These are phyloP conservation scores for Nanorana parkeri DNA, from an alignment of 2,113 vertebrate genomes.

Conservation along the genomic window DNA sequence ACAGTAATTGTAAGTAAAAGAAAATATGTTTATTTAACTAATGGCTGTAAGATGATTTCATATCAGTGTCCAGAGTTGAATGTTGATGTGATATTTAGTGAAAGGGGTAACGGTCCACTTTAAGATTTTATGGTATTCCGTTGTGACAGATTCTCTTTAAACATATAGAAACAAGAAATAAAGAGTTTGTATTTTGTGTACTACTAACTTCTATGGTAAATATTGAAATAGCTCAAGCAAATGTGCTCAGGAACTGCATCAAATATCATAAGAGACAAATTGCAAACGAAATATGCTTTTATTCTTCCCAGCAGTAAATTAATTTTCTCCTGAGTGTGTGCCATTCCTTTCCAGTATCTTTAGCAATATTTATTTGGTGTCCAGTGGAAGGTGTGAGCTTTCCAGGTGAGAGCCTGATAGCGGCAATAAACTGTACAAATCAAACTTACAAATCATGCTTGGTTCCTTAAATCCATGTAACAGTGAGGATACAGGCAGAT, in stretches of 20 bases:
- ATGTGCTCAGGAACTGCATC: not conserved
- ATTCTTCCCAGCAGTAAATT: not conserved
- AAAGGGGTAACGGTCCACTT: too few relatives aligned
- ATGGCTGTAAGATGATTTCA: too few relatives aligned
- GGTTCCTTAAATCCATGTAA: slow-evolving; percentile 16
- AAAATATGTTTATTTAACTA: too few relatives aligned
- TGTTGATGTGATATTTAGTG: too few relatives aligned
- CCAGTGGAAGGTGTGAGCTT: slow-evolving; percentile 14
- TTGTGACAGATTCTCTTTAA: too few relatives aligned
- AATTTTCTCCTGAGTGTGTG: not conserved
- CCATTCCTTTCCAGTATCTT: not conserved
- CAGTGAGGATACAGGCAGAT: slow-evolving; percentile 10
- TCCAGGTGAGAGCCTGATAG: slow-evolving; percentile 4
- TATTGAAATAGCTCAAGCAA: too few relatives aligned
- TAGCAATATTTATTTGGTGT: slow-evolving; percentile 24
- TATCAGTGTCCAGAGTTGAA: too few relatives aligned
- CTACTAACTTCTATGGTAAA: too few relatives aligned
- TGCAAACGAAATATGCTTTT: not conserved
- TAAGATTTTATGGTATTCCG: too few relatives aligned
- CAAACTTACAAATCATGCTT: slow-evolving; percentile 32
- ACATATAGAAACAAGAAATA: too few relatives aligned
- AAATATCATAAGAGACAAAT: not conserved
- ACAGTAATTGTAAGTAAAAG: too few relatives aligned
- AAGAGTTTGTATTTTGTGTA: too few relatives aligned
- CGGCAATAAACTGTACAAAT: slow-evolving; percentile 38